A percentile compares a stretch with the other conserved stretches of the same genome.
These are phyloP conservation scores for Chymomyza fuscimana DNA, from an alignment of 2,888 invertebrate species.

Conservation along the genomic window DNA sequence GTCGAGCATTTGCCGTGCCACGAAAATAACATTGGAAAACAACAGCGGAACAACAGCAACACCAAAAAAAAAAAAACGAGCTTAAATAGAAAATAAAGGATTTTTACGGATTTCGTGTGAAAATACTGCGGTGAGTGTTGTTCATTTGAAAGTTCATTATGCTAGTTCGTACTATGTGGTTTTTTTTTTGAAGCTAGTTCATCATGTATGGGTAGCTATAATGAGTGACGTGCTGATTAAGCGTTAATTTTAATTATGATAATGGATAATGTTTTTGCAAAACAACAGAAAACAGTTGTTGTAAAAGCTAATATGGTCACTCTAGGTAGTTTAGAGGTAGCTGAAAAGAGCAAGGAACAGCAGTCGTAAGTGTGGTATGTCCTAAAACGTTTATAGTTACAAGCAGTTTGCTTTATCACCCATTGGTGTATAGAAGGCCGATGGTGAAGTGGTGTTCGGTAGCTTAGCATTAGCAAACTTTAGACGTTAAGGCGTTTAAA, in stretches of 20 bases:
- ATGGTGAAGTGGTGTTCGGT: too few relatives aligned
- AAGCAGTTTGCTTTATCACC: too few relatives aligned
- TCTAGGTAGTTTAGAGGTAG: too few relatives aligned
- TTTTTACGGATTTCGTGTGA: not conserved
- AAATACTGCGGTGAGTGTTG: slow-evolving; percentile 7
- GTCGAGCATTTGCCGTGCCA: slow-evolving; percentile 57
- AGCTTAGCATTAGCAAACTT: too few relatives aligned
- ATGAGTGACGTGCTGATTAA: not conserved
- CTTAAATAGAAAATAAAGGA: not conserved
- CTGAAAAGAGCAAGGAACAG: too few relatives aligned
- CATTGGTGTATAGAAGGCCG: too few relatives aligned
- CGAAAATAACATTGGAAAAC: slow-evolving; percentile 4
- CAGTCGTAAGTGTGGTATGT: too few relatives aligned
- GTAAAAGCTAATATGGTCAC: too few relatives aligned
- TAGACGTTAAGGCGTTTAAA: too few relatives aligned
- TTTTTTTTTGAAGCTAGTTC: not conserved
- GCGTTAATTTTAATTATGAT: not conserved
- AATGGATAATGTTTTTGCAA: too few relatives aligned
- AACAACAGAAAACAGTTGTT: too few relatives aligned
- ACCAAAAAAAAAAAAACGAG: slow-evolving; percentile 18
- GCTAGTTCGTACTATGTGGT: not conserved
- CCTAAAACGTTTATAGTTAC: too few relatives aligned
- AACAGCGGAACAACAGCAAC: slow-evolving; percentile 31
- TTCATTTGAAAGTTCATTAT: not conserved
- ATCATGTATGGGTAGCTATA: not conserved